Base-by-base conservation (phyloP, 1,140 invertebrate genomes). In the Heliconius congener region DNA sequence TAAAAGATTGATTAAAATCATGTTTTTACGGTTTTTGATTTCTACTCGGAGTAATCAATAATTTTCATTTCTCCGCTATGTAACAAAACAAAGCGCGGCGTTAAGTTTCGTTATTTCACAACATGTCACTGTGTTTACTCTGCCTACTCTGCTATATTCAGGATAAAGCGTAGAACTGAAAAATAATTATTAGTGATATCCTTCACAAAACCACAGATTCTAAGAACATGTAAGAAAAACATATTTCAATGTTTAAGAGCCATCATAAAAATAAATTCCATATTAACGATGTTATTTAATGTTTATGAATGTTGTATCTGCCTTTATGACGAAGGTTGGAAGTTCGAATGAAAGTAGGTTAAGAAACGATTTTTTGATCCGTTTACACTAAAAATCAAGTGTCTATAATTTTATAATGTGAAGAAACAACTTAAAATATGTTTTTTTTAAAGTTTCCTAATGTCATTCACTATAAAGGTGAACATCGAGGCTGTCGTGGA, bases 241-340 rank as follows among this genome's bases (percentile, higher is more conserved):
- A 66, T 66, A 16, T 66, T 16, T 30, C 23, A 27, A 66, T 66
- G 60, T 16, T 66, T 66, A 66, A 66, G 60, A 27, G 27, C 60
- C 23, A 30, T 66, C 60, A 66, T 66, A 66, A 66, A 66, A 66
- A 66, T 66, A 30, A 66, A 30, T 16, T 27, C 5, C 13, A 1
- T 30, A 66, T 66, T 66, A 18, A 66, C 27, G 60, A 66, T 66
- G 60, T 27, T 52, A 19, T 30, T 30, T 66, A 30, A 66, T 66
- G 60, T 27, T 66, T 66, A 30, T 30, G 60, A 30, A 30, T 66
- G 60, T 66, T 60, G 55, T 23, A 66, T 66, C 60, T 66, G 60
- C 16, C 13, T 66, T 27, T 66, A 66, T 66, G 23, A 30, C 60
- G 60, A 30, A 66, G 27, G 60, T 66, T 30, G 13, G 23, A 11